phyloP scores from a whole-genome alignment of 2,797 vertebrate species.

The Falco berigora region DNA sequence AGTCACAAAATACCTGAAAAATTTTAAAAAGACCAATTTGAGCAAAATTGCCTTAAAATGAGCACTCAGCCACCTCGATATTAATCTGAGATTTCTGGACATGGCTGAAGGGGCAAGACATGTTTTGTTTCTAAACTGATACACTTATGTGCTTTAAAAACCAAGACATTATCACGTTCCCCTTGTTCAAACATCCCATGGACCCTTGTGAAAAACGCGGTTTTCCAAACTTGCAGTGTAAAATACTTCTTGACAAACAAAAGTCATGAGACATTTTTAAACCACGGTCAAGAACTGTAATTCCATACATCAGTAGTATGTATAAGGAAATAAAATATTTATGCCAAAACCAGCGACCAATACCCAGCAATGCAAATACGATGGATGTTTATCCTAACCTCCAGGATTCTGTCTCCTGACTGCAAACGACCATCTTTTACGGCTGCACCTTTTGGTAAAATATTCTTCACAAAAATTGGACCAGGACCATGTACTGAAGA shows the following conservation, averaged over 20 bases:
- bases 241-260: neutral
- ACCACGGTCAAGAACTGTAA: neutral
- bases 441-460: constrained; percentile 94
- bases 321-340: neutral
- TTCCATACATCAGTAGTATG: neutral
- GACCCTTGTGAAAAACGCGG: neutral
- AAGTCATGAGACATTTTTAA: neutral
- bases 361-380: neutral
- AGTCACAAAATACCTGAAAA: neutral
- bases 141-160: neutral
- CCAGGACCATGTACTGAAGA: constrained; percentile 91
- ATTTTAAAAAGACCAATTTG: neutral
- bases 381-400: constrained; percentile 74
- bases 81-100: neutral
- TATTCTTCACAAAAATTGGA: constrained; percentile 97
- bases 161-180: neutral
- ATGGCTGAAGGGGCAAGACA: neutral
- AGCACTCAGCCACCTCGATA: neutral
- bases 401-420: constrained; percentile 93
- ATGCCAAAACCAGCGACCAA: neutral
- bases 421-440: constrained; percentile 93
- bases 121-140: neutral
- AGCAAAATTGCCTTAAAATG: neutral
- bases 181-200: neutral
- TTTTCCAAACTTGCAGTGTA: rapidly evolving